A percentile compares a stretch with the other conserved stretches of the same genome.
Evolutionary conservation across 2,888 invertebrate species (phyloP).

Genomic region (Scelioninae gen. 1): DNA sequence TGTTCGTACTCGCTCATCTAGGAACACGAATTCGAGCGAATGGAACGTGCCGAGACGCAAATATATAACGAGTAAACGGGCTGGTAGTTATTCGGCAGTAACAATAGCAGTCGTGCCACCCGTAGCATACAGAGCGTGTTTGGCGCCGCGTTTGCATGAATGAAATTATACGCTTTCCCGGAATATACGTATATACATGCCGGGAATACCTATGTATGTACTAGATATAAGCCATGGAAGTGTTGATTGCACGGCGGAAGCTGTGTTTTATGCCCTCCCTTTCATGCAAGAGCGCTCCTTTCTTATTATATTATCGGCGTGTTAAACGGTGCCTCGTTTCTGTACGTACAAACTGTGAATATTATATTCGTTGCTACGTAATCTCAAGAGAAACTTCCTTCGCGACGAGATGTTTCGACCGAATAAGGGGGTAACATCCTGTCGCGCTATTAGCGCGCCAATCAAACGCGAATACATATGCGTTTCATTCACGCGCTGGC

Average conservation of each 20-base stretch:
- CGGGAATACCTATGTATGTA: slow-evolving; percentile 65
- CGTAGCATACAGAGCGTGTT: slow-evolving; percentile 73
- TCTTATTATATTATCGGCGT: slow-evolving; percentile 82
- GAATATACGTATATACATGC: slow-evolving; percentile 79
- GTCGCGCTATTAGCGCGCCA: slow-evolving; percentile 62
- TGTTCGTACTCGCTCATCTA: slow-evolving; percentile 69
- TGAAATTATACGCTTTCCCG: slow-evolving; percentile 83
- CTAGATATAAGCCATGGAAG: slow-evolving; percentile 71
- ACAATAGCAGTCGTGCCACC: slow-evolving; percentile 73
- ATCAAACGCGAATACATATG: slow-evolving; percentile 54
- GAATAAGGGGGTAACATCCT: slow-evolving; percentile 68
- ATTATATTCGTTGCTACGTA: slow-evolving; percentile 75
- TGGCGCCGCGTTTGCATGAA: slow-evolving; percentile 83
- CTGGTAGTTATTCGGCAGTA: slow-evolving; percentile 80
- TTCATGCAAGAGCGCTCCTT: slow-evolving; percentile 71
- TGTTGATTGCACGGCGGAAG: slow-evolving; percentile 83
- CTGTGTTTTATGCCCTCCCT: slow-evolving; percentile 81
- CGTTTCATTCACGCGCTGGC: slow-evolving; percentile 40
- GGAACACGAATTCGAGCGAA: slow-evolving; percentile 72
- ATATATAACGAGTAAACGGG: slow-evolving; percentile 75
- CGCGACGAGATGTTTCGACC: slow-evolving; percentile 67
- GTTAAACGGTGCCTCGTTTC: slow-evolving; percentile 80
- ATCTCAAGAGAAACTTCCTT: slow-evolving; percentile 68
- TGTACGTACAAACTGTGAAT: slow-evolving; percentile 80
- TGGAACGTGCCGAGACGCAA: slow-evolving; percentile 74